A percentile compares a stretch with the other conserved stretches of the same genome.
These are phyloP conservation scores for Plectus sambesii DNA, from an alignment of 1,140 invertebrate species.

Conservation along the genomic window DNA sequence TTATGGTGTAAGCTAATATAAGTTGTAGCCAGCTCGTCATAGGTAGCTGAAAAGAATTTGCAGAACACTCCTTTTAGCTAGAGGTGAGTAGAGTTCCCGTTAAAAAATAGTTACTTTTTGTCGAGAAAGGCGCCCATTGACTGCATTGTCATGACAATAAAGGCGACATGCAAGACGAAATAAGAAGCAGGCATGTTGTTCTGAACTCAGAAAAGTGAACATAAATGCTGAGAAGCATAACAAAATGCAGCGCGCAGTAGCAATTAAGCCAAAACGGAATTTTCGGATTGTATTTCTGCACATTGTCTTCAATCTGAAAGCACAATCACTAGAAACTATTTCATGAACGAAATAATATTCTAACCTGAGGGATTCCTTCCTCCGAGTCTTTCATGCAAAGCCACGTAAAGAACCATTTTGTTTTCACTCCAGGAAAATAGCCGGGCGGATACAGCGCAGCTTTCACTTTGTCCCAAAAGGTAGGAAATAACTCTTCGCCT, in stretches of 20 bases:
- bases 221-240: constrained; percentile 46
- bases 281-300: constrained; percentile 9
- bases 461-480: constrained; percentile 14
- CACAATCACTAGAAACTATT: constrained; percentile 1
- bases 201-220: constrained; percentile 44
- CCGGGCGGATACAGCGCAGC: constrained; percentile 11
- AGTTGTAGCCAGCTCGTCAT: too few species aligned
- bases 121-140: too few species aligned
- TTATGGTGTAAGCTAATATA: too few species aligned
- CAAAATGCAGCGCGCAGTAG: constrained; percentile 26
- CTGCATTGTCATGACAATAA: too few species aligned
- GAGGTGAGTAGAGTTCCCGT: too few species aligned
- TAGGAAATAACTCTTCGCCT: constrained; percentile 17
- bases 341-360: constrained; percentile 12
- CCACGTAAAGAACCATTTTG: constrained; percentile 20
- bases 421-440: constrained; percentile 17
- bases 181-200: constrained; percentile 27
- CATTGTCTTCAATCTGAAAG: constrained; percentile 12
- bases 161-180: too few species aligned
- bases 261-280: neutral
- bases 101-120: too few species aligned
- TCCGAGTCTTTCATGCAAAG: constrained; percentile 2
- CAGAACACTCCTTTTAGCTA: too few species aligned
- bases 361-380: constrained; percentile 27
- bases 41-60: too few species aligned